phyloP scores from a whole-genome alignment of 2,888 invertebrate species.

The Aporophyla nigra region DNA sequence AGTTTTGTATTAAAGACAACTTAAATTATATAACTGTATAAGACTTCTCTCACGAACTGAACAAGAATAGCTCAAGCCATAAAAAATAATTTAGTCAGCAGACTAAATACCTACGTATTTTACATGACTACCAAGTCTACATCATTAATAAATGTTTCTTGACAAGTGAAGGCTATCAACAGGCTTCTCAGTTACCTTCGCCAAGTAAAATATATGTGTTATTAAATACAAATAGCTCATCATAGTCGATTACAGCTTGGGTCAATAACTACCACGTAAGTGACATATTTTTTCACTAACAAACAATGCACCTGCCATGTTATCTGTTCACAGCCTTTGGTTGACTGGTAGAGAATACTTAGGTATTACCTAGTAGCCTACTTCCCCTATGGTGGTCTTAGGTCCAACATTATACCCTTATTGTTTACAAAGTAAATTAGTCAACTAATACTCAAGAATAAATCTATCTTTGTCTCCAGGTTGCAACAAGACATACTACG shows the following conservation, averaged over 20 bases:
- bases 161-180: neutral
- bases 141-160: neutral
- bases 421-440: no score
- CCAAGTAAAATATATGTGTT: neutral
- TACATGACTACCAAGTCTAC: neutral
- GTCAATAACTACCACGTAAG: no score
- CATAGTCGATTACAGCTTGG: neutral
- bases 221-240: neutral
- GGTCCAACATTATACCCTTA: no score
- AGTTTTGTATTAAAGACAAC: constrained; percentile 1
- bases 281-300: no score
- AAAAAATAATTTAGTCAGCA: neutral
- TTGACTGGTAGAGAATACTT: no score
- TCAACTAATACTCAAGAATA: neutral
- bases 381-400: no score
- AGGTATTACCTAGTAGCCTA: no score
- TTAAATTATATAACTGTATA: constrained; percentile 3
- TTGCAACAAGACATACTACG: constrained; percentile 97
- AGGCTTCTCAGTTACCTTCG: neutral
- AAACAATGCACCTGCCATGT: no score
- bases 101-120: neutral
- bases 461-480: constrained; percentile 89
- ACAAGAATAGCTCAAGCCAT: neutral
- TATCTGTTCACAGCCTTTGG: no score
- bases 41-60: neutral